Conservation (phyloP, 1,140 invertebrate species). For the Plectrocnemia conspersa region DNA sequence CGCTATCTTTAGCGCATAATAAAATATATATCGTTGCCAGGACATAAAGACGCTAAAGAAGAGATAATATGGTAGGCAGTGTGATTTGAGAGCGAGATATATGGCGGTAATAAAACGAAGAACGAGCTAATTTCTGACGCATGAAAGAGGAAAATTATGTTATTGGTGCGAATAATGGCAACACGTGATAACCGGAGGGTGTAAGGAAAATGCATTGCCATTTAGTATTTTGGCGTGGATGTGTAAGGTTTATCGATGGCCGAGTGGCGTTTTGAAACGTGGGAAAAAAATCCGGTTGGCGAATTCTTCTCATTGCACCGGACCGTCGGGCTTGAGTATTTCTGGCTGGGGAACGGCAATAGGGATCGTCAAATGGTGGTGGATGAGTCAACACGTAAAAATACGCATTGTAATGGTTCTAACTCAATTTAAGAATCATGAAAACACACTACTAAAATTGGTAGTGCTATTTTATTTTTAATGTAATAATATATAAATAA, state of each 20-base stretch:
- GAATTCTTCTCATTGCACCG: conserved; percentile 29
- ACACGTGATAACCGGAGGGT: conserved; percentile 21
- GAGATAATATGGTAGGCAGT: too few species aligned
- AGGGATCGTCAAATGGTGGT: background rate
- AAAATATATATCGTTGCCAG: too few species aligned
- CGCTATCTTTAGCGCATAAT: too few species aligned
- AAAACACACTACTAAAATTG: too few species aligned
- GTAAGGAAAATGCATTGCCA: conserved; percentile 21
- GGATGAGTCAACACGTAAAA: background rate
- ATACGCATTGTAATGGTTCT: too few species aligned
- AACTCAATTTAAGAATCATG: too few species aligned
- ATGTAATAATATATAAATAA: too few species aligned
- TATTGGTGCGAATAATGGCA: conserved; percentile 7
- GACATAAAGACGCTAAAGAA: too few species aligned
- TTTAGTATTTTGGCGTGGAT: conserved; percentile 29
- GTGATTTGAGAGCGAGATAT: background rate
- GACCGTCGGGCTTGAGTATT: background rate
- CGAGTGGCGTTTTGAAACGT: conserved; percentile 30
- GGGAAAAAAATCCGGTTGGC: conserved; percentile 34
- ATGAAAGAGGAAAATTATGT: conserved; percentile 21
- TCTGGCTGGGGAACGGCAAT: background rate
- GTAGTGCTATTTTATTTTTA: too few species aligned
- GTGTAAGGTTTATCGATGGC: conserved; percentile 19
- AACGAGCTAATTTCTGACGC: background rate
- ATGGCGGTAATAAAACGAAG: background rate